A percentile compares a stretch with the other conserved stretches of the same genome.
Evolutionary conservation across 2,797 vertebrate species (phyloP).

Genomic region (Carapus acus): DNA sequence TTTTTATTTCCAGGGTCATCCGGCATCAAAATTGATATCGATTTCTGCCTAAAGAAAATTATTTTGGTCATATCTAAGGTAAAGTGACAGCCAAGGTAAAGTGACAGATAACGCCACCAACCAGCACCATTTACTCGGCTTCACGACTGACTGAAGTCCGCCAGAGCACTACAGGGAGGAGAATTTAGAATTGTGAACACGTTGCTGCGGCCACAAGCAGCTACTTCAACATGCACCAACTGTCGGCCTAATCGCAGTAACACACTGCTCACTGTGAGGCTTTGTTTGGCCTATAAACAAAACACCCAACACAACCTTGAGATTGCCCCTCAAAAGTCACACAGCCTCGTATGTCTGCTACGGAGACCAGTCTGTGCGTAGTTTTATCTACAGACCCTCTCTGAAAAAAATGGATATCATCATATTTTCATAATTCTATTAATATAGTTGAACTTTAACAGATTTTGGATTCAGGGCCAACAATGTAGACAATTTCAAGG

Average conservation of each 20-base stretch:
- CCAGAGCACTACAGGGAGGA: no score
- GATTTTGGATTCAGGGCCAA: no score
- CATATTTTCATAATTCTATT: no score
- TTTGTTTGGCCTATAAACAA: slow-evolving; percentile 47
- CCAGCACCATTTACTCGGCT: not conserved
- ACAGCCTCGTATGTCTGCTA: slow-evolving; percentile 40
- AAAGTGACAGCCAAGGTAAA: no score
- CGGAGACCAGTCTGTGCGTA: slow-evolving; percentile 31
- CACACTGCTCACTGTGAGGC: slow-evolving; percentile 29
- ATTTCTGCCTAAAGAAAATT: no score
- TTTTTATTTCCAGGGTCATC: not conserved
- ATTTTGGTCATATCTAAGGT: no score
- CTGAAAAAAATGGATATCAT: no score
- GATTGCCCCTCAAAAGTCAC: slow-evolving; percentile 43
- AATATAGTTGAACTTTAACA: no score
- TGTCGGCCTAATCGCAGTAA: slow-evolving; percentile 33
- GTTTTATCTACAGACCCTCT: slow-evolving; percentile 35
- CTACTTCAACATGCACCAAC: slow-evolving; percentile 40
- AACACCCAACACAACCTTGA: slow-evolving; percentile 42
- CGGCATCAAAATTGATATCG: not conserved
- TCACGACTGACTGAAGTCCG: slow-evolving; percentile 20
- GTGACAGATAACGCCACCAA: no score
- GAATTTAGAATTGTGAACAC: no score
- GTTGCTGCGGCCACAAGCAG: slow-evolving; percentile 25
- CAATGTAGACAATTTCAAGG: no score